A percentile compares a stretch with the other conserved stretches of the same genome.
Evolutionary conservation across 2,113 vertebrate genomes (phyloP).

Genomic region (Psittacula cyanocephala): DNA sequence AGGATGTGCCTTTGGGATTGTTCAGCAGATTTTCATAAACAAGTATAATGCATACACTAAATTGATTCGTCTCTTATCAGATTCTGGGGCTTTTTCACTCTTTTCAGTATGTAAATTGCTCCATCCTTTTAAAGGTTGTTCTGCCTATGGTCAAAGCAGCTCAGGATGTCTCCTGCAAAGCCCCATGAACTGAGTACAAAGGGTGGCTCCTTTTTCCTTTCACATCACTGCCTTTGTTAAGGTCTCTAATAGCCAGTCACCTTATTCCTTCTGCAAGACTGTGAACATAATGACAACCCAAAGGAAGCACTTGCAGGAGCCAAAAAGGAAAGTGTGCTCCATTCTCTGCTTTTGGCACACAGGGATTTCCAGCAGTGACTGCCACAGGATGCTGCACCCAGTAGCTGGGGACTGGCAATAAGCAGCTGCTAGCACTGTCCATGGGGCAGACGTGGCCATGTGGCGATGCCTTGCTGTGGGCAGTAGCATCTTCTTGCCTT

Average conservation of each 20-base stretch:
- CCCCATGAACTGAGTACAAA: not conserved
- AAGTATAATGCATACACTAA: not conserved
- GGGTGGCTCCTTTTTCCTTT: not conserved
- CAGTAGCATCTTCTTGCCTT: not conserved
- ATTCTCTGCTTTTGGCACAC: not conserved
- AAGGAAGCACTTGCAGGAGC: not conserved
- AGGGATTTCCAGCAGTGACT: not conserved
- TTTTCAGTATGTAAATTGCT: not conserved
- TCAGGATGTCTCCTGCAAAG: not conserved
- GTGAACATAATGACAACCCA: not conserved
- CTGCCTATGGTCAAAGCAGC: not conserved
- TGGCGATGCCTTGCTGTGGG: not conserved
- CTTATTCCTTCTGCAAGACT: not conserved
- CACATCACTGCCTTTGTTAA: not conserved
- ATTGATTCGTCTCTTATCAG: not conserved
- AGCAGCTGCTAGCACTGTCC: not conserved
- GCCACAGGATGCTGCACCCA: rapidly evolving
- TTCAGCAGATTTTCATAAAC: not conserved
- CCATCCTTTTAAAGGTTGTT: not conserved
- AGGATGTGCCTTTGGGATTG: not conserved
- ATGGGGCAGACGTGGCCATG: not conserved
- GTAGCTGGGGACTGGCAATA: not conserved
- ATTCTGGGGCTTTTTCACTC: not conserved
- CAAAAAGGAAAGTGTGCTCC: not conserved
- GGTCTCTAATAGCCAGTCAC: not conserved